Evolutionary conservation across 2,888 invertebrate genomes (phyloP).

Genomic region (Lydus trimaculatus): DNA sequence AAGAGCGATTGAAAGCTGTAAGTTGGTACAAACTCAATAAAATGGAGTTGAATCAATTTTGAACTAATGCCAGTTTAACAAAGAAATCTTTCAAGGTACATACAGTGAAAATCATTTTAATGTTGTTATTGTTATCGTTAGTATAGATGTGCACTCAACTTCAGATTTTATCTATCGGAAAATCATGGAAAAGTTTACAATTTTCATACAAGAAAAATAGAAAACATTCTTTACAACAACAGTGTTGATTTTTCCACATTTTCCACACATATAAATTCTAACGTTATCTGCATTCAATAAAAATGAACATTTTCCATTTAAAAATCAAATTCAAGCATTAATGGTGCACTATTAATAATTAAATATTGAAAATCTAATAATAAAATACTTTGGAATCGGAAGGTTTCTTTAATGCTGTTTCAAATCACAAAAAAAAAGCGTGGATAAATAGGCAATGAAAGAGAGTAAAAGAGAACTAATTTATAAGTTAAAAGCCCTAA

Average conservation of each 20-base stretch:
- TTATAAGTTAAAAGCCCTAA: conserved; percentile 20
- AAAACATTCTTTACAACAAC: neutral
- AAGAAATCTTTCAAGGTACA: no score
- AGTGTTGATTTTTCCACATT: neutral
- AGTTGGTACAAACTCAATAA: no score
- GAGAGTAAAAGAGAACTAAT: conserved; percentile 19
- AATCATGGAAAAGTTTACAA: neutral
- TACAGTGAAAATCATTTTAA: neutral
- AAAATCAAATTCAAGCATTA: no score
- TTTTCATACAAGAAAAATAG: neutral
- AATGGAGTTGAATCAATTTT: no score
- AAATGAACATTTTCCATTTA: no score
- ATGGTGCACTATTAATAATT: no score
- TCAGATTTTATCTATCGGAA: neutral
- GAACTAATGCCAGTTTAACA: no score
- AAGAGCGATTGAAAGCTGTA: no score
- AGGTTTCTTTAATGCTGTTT: neutral
- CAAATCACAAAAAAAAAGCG: neutral
- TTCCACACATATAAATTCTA: no score
- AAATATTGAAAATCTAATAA: neutral
- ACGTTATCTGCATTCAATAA: no score
- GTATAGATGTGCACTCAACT: neutral
- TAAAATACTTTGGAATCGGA: neutral
- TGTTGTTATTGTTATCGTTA: neutral
- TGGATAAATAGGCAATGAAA: neutral